Conservation (phyloP, 2,888 invertebrate genomes). For the Tachina grossa region DNA sequence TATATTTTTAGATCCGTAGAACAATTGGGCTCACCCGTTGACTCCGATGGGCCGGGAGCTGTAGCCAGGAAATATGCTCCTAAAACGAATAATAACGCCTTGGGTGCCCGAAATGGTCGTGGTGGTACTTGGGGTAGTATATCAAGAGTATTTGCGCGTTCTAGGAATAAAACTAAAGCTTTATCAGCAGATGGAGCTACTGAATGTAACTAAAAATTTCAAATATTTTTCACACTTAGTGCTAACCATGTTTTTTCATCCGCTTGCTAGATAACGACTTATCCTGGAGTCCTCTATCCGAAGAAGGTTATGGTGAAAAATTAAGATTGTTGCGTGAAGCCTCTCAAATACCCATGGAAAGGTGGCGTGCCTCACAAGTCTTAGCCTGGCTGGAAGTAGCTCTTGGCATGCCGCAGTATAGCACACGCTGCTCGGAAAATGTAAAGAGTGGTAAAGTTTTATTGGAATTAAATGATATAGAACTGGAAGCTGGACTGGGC, state of each 20-base stretch:
- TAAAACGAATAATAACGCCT: slow-evolving; percentile 78
- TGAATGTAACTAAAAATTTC: slow-evolving; percentile 83
- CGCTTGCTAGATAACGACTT: slow-evolving; percentile 79
- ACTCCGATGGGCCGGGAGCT: slow-evolving; percentile 86
- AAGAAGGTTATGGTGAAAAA: slow-evolving; percentile 82
- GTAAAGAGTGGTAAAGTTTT: slow-evolving; percentile 98
- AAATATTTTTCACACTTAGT: background rate
- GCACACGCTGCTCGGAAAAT: slow-evolving; percentile 94
- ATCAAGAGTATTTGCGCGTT: slow-evolving; percentile 93
- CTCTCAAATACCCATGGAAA: slow-evolving; percentile 91
- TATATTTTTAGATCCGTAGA: slow-evolving; percentile 84
- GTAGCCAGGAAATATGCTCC: slow-evolving; percentile 82
- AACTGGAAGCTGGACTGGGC: slow-evolving; percentile 95
- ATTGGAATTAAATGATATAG: slow-evolving; percentile 94
- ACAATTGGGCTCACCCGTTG: slow-evolving; percentile 91
- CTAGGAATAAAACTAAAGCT: slow-evolving; percentile 91
- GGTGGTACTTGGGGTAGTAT: slow-evolving; percentile 95
- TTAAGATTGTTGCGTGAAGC: slow-evolving; percentile 88
- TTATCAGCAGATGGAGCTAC: slow-evolving; percentile 83
- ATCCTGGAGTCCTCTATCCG: slow-evolving; percentile 82
- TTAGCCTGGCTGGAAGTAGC: slow-evolving; percentile 97
- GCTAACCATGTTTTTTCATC: background rate
- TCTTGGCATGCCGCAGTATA: slow-evolving; percentile 97
- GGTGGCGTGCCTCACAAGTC: slow-evolving; percentile 96
- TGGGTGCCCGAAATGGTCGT: slow-evolving; percentile 85